Evolutionary conservation across 2,797 vertebrate species (phyloP), one percentile per base, ranked within the genome.

Genomic region (Phyllotis vaccarum): DNA sequence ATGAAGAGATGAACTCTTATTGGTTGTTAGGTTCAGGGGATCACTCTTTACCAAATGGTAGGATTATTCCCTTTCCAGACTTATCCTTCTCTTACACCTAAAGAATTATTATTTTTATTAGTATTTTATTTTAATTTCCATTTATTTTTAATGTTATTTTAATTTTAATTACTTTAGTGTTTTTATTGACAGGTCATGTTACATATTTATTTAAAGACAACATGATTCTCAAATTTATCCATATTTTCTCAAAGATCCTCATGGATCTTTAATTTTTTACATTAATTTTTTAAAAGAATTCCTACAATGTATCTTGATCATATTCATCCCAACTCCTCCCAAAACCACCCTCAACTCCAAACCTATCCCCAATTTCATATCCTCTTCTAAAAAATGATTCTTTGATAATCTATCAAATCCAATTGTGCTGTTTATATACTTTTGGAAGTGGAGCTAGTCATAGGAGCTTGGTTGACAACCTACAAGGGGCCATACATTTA

Each of bases 31-130:
- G 62, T 49, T 60, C 1, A 16, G 49, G 22, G 13, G n/a, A 58
- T 27, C 21, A 27, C 12, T 62, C 76, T 78, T 76, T 75, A 52
- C 34, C 76, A 80, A 85, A 58, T 87, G 58, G 31, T 9, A 79
- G 56, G 86, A 92, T 52, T 66, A 27, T 80, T 94, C n/a, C 22
- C 9, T 93, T 75, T 93, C 31, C 29, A 46, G 46, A 8, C 92
- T 80, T 82, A 9, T 21, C 17, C 62, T 62, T 52, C 16, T 74
- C 19, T 76, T 31, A 78, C 34, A 49, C 56, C 54, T 79, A 80
- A n/a, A 56, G 34, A 27, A 54, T 79, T 79, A 34, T 34, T 54
- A 78, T 34, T 78, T 52, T 52, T 49, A 52, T 34, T 21, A 78
- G 31, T 14, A 31, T 54, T 79, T 79, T 79, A 79, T 52, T 49